Evolutionary conservation across 2,888 invertebrate species (phyloP).

Genomic region (Poecilobothrus nobilitatus): DNA sequence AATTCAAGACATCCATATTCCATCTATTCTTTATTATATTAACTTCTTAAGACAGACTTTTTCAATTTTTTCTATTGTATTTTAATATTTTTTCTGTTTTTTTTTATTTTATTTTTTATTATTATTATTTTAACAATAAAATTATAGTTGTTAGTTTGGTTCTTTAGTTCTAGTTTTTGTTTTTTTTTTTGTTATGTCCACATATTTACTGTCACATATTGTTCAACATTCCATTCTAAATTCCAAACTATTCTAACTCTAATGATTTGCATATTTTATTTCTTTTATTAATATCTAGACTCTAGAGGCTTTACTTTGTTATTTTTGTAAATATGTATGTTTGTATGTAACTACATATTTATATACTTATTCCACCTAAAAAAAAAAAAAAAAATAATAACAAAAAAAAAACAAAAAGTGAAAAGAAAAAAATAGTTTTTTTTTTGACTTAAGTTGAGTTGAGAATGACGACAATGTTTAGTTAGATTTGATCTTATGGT

Average conservation of each 20-base stretch:
- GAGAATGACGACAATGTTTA: background rate
- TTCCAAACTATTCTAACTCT: background rate
- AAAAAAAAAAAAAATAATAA: background rate
- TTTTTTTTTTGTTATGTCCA: background rate
- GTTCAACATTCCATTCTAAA: constrained; percentile 6
- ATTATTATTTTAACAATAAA: no score
- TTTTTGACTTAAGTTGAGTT: background rate
- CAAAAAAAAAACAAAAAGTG: background rate
- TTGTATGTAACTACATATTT: background rate
- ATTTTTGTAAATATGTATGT: background rate
- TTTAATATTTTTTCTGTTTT: no score
- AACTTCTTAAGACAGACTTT: no score
- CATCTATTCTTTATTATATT: no score
- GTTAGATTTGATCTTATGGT: background rate
- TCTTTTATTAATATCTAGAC: no score
- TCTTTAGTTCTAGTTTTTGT: no score
- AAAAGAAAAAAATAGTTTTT: background rate
- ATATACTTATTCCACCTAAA: background rate
- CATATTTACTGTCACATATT: background rate
- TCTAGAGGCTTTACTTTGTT: no score
- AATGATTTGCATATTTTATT: background rate
- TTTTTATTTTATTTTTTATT: no score
- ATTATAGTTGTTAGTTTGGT: no score
- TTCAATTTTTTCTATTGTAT: no score
- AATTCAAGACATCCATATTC: no score